These are phyloP conservation scores for Corythornis cristatus DNA, from an alignment of 2,113 vertebrate genomes.

Conservation along the genomic window DNA sequence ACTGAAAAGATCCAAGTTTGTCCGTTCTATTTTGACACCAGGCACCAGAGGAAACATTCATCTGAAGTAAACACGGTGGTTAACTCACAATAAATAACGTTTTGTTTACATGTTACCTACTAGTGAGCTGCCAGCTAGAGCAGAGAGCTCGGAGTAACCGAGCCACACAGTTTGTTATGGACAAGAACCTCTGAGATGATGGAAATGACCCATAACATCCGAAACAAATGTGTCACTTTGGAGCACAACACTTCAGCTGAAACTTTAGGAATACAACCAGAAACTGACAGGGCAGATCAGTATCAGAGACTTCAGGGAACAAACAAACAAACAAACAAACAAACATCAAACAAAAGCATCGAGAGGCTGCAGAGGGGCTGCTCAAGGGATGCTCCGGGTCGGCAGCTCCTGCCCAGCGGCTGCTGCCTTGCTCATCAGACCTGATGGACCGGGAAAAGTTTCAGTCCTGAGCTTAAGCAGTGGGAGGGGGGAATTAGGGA, in stretches of 20 bases:
- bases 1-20: background rate
- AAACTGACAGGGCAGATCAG: background rate
- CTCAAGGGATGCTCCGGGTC: background rate
- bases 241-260: background rate
- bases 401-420: background rate
- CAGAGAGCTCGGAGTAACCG: rapidly evolving
- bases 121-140: background rate
- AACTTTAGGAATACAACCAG: background rate
- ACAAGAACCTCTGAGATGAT: background rate
- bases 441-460: background rate
- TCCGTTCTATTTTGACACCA: background rate
- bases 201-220: background rate
- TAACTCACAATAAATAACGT: background rate
- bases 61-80: background rate
- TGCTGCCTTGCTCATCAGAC: background rate
- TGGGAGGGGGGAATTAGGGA: background rate
- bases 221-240: background rate
- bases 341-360: too few species aligned
- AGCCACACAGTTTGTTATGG: rapidly evolving
- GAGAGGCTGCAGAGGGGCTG: background rate
- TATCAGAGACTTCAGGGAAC: background rate
- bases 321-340: too few species aligned
- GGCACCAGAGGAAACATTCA: background rate
- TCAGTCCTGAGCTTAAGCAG: background rate
- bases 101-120: background rate